Conservation (phyloP, 2,888 invertebrate species). For the Diaprepes abbreviatus region DNA sequence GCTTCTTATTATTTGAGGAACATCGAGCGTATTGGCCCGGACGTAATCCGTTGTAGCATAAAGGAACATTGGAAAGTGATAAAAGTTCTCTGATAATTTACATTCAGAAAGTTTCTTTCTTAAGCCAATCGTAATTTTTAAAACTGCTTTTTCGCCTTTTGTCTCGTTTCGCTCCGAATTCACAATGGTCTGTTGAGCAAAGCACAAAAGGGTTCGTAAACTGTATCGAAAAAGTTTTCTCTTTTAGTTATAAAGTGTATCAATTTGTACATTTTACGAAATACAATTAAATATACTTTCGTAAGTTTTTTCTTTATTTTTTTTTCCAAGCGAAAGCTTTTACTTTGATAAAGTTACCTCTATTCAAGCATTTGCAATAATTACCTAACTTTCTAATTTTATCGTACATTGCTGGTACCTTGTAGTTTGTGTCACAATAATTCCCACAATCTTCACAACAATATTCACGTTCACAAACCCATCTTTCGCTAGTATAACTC, state of each 20-base stretch:
- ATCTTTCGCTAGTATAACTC: no score
- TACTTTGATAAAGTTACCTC: no score
- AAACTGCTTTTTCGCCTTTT: constrained; percentile 48
- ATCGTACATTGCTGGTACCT: no score
- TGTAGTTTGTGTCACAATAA: no score
- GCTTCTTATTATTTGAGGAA: constrained; percentile 42
- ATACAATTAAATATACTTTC: not conserved
- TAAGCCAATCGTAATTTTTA: constrained; percentile 51
- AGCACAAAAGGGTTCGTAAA: constrained; percentile 28
- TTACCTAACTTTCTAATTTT: no score
- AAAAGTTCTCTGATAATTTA: constrained; percentile 56
- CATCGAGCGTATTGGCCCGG: constrained; percentile 48
- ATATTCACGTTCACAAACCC: no score
- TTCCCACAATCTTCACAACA: no score
- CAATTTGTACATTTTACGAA: constrained; percentile 7
- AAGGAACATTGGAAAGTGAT: constrained; percentile 54
- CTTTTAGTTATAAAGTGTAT: constrained; percentile 9
- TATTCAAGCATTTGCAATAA: no score
- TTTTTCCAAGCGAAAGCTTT: no score
- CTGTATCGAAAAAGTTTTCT: constrained; percentile 16
- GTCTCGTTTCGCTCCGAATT: constrained; percentile 34
- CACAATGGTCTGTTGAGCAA: constrained; percentile 27
- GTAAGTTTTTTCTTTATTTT: no score
- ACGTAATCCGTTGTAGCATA: constrained; percentile 52
- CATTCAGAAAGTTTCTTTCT: constrained; percentile 53